Conservation (phyloP, 2,888 invertebrate species). For the Amorpha juglandis region DNA sequence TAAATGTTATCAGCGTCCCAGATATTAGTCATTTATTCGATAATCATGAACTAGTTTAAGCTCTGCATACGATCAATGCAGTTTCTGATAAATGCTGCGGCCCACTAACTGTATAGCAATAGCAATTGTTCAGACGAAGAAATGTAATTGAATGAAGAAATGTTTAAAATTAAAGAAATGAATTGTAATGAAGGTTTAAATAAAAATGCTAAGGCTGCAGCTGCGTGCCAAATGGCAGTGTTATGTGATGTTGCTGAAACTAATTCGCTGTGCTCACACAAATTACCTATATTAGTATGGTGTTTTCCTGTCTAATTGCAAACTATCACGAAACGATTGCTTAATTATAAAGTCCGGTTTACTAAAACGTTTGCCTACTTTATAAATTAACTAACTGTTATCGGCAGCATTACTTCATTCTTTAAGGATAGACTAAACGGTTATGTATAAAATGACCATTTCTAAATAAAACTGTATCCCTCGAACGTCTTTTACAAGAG, state of each 20-base stretch:
- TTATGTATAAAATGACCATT: not conserved
- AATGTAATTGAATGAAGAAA: not conserved
- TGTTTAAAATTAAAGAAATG: too few species aligned
- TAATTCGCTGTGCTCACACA: not conserved
- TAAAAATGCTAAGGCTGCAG: not conserved
- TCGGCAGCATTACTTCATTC: not conserved
- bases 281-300: not conserved
- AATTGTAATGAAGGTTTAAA: slow-evolving; percentile 4
- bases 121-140: not conserved
- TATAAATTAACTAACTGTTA: slow-evolving; percentile 4
- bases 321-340: slow-evolving; percentile 5
- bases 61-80: slow-evolving; percentile 2
- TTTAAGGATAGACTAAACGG: not conserved
- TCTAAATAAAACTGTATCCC: too few species aligned
- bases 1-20: slow-evolving; percentile 15
- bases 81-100: not conserved
- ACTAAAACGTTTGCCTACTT: not conserved
- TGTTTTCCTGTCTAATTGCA: slow-evolving; percentile 10
- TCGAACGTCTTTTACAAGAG: too few species aligned
- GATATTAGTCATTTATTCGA: slow-evolving; percentile 11
- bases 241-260: slow-evolving; percentile 3
- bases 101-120: not conserved
- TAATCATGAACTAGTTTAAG: slow-evolving; percentile 7
- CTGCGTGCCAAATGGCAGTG: not conserved
- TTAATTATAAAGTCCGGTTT: slow-evolving; percentile 9